Base-by-base conservation (phyloP, 2,888 invertebrate genomes). In the Drosophila paracracens region DNA sequence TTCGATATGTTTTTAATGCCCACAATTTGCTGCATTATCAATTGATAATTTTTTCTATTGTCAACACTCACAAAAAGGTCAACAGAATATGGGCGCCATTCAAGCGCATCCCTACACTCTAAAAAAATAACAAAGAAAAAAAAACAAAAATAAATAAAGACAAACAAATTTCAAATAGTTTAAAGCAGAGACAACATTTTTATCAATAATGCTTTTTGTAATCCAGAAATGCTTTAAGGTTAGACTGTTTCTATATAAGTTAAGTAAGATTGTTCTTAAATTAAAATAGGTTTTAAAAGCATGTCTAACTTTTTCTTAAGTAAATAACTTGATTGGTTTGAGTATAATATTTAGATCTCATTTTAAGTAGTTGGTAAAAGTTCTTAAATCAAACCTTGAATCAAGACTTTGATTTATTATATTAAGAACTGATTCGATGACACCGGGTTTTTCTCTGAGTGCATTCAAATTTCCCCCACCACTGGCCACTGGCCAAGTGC, bases 41-140 rank as follows among this genome's bases (percentile, higher is more conserved):
- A 64, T 88, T 82, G 80, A 83, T 81, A 79, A 89, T 81, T 74
- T 74, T 68, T 74, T 62, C 68, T 56, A 67, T 73, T 84, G 88
- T 84, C 89, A 83, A 76, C 84, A 82, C 13, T 0, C 13, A 56
- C 11, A 25, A 36, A 35, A 56, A 56, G 56, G 56, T 56, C 56
- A 56, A 38, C 29, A 38, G 35, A 58, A 40, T 70, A 70, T 68
- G 63, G 70, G 58, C 66, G 74, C 73, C 69, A 78, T 29, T 70
- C 60, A 61, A 62, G 74, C 74, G 70, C 38, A 78, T 50, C 67
- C 64, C 16, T 21, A 56, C 56, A 56, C 56, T 56, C 29, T 8
- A 11, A 5, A 16, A 16, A 56, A 38, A 29, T 33, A 4, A 33
- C 13, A 0, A 1, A 18, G 18, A 1, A 53, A 21, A 53, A 36